Conservation (phyloP, 2,113 vertebrate genomes). For the Scatophagus argus region DNA sequence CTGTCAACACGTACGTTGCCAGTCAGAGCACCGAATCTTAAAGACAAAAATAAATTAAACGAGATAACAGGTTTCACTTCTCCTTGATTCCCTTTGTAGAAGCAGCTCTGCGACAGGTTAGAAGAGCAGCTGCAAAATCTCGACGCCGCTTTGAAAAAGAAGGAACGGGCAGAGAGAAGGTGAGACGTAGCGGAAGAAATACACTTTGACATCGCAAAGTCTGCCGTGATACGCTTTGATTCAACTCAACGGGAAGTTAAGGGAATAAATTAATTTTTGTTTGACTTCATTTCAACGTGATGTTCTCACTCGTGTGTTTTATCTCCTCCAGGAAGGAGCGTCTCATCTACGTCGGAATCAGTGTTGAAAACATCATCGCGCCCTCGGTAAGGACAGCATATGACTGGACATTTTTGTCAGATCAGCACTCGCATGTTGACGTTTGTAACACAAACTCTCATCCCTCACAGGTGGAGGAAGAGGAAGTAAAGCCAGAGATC, state of each 20-base stretch:
- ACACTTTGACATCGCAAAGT: too few relatives aligned
- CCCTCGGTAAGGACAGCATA: constrained; percentile 87
- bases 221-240: too few relatives aligned
- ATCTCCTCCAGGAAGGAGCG: constrained; percentile 90
- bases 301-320: too few relatives aligned
- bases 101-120: constrained; percentile 94
- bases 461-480: constrained; percentile 48
- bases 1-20: constrained; percentile 94
- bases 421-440: background rate
- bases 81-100: constrained; percentile 80
- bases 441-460: background rate
- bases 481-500: constrained; percentile 80
- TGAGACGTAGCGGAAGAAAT: too few relatives aligned
- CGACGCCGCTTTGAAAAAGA: constrained; percentile 96
- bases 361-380: constrained; percentile 97
- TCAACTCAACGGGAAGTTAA: too few relatives aligned
- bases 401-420: background rate
- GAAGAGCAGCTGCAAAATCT: constrained; percentile 94
- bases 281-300: too few relatives aligned
- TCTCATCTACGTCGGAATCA: constrained; percentile 97
- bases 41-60: accelerated
- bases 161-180: constrained; percentile 96
- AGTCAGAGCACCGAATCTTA: background rate
- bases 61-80: accelerated
- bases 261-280: too few relatives aligned